Evolutionary conservation across 2,113 vertebrate species (phyloP).

Genomic region (Balaenoptera acutorostrata): DNA sequence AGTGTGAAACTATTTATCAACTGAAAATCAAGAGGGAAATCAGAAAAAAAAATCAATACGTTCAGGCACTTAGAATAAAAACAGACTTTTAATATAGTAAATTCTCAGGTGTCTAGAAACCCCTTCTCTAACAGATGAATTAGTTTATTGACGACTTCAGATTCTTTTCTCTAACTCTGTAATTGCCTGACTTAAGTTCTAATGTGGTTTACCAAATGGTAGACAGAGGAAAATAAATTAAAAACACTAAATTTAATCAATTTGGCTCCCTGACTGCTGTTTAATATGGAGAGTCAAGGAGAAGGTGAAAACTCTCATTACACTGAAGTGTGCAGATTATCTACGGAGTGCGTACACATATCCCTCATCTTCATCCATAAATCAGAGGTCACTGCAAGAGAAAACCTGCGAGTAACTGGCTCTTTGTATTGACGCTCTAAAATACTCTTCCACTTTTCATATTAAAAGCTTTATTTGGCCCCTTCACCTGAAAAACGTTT

Average conservation of each 20-base stretch:
- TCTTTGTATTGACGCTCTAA: neutral
- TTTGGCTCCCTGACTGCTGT: neutral
- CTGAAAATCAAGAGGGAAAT: neutral
- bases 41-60: neutral
- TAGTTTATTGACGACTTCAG: conserved; percentile 19
- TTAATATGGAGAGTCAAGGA: neutral
- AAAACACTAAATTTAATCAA: neutral
- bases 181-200: neutral
- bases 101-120: neutral
- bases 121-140: neutral
- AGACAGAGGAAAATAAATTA: neutral
- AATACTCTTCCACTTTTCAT: conserved; percentile 32
- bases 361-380: neutral
- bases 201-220: neutral
- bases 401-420: neutral
- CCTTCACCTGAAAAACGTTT: neutral
- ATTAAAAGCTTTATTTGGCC: conserved; percentile 53
- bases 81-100: neutral
- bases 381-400: neutral
- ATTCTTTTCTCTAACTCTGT: conserved; percentile 6
- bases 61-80: neutral
- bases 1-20: neutral
- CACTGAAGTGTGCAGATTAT: neutral
- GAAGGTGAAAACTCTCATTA: neutral
- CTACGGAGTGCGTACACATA: neutral